A percentile compares a stretch with the other conserved stretches of the same genome.
Conservation (phyloP, 2,888 invertebrate genomes). For the Ashinkailepas kermadecensis region DNA sequence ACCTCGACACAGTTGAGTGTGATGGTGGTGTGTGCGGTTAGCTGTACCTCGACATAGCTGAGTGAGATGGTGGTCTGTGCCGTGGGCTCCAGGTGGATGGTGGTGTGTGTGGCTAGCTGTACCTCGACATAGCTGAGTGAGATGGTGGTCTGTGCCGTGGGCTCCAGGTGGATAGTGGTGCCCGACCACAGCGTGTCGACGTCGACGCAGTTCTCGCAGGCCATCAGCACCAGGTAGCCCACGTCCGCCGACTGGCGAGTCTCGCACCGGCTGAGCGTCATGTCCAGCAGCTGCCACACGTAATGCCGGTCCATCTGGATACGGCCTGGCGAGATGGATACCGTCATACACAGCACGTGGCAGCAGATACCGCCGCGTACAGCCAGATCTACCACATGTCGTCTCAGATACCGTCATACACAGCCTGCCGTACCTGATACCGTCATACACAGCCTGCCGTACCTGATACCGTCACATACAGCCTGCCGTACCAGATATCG, state of each 20-base stretch:
- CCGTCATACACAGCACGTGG: slow-evolving; percentile 1
- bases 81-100: no score
- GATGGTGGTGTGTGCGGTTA: background rate
- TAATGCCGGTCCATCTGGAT: slow-evolving; percentile 40
- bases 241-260: slow-evolving; percentile 26
- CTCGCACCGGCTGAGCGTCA: slow-evolving; percentile 41
- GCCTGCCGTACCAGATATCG: no score
- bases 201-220: slow-evolving; percentile 31
- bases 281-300: slow-evolving; percentile 44
- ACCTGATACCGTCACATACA: no score
- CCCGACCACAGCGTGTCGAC: slow-evolving; percentile 40
- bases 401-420: background rate
- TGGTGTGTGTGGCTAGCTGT: background rate
- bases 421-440: no score
- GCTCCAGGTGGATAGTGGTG: slow-evolving; percentile 41
- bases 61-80: slow-evolving; percentile 9
- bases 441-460: no score
- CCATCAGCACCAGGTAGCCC: slow-evolving; percentile 42
- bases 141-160: slow-evolving; percentile 46
- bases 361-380: background rate
- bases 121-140: slow-evolving; percentile 37
- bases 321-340: slow-evolving; percentile 32
- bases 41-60: slow-evolving; percentile 30
- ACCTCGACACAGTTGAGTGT: background rate
- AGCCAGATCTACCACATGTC: background rate